Evolutionary conservation across 2,113 vertebrate genomes (phyloP), one percentile per base, ranked within the genome.

Genomic region (Tragelaphus scriptus): DNA sequence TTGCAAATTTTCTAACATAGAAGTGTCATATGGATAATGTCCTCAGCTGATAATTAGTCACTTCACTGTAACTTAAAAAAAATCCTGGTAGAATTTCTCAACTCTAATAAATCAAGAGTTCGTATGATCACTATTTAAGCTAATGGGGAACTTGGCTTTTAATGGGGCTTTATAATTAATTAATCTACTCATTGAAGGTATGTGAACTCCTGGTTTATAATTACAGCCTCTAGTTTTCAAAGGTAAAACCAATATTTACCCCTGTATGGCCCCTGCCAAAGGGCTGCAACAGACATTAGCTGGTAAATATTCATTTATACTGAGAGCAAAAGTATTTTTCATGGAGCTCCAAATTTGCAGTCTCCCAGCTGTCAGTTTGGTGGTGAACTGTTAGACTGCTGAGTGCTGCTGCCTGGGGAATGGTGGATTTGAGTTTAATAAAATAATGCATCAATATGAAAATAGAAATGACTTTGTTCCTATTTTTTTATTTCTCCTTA

Each of bases 121-220:
- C 26, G 2, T 97, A 95, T 56, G 28, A 96, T 97, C 82, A 61
- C 59, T 68, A n/a, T 95, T 97, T 97, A 92, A 97, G 63, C 47
- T 96, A 28, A 25, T 97, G 58, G 82, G 11, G 92, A 92, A 59
- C 75, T 97, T 89, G 92, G 94, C 90, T 98, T 44, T 28, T 87
- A 95, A 80, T 94, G 95, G 93, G 61, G 25, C 82, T 90, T 95
- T 95, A 61, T 94, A 97, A 98, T 98, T 98, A 98, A 97, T 97
- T 97, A 96, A 89, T 97, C 59, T 95, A 94, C 28, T 97, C 19
- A 93, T 93, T 97, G 87, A 98, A 96, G 23, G 82, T 96, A 94
- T 0, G 0, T 94, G 51, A 85, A 68, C 87, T 88, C 28, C 51
- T 75, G 47, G n/a, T 88, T 32, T 91, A 75, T 94, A 98, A 98